These are phyloP conservation scores for Sebastes baramenuke DNA, from an alignment of 2,797 vertebrate genomes.

Conservation along the genomic window DNA sequence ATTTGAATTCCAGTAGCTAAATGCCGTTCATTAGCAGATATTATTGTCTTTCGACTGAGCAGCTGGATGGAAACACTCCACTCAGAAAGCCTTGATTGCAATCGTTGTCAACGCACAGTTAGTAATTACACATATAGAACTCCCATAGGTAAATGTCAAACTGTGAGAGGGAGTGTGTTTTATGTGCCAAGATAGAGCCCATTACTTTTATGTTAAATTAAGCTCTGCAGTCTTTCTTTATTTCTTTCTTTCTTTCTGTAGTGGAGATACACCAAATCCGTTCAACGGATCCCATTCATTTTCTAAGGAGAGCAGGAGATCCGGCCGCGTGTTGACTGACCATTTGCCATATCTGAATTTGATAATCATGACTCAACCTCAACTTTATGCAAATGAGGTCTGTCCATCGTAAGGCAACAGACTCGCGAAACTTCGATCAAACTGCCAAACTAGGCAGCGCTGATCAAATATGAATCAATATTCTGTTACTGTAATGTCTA, in stretches of 20 bases:
- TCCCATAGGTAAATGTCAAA: constrained; percentile 40
- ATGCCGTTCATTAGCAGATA: constrained; percentile 28
- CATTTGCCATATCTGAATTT: too few relatives aligned
- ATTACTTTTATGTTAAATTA: neutral
- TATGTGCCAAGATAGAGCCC: neutral
- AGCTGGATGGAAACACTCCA: constrained; percentile 21
- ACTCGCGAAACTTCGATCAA: too few relatives aligned
- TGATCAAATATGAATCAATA: too few relatives aligned
- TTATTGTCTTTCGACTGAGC: constrained; percentile 32
- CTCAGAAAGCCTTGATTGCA: constrained; percentile 24
- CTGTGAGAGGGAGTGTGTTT: neutral
- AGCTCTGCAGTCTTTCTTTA: neutral
- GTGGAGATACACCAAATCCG: neutral
- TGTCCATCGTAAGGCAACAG: too few relatives aligned
- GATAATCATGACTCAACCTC: too few relatives aligned
- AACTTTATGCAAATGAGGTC: too few relatives aligned
- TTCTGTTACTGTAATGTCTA: too few relatives aligned
- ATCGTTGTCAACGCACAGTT: constrained; percentile 31
- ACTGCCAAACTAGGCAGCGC: too few relatives aligned
- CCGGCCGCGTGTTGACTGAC: accelerated
- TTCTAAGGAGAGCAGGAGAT: neutral
- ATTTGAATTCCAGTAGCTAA: constrained; percentile 22
- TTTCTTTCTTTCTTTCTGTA: neutral
- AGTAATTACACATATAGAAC: constrained; percentile 44
- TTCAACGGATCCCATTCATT: neutral